Percentiles rank a stretch among this genome's conserved stretches.
Evolutionary conservation across 2,113 vertebrate species (phyloP).

Genomic region (Myotis yumanensis): DNA sequence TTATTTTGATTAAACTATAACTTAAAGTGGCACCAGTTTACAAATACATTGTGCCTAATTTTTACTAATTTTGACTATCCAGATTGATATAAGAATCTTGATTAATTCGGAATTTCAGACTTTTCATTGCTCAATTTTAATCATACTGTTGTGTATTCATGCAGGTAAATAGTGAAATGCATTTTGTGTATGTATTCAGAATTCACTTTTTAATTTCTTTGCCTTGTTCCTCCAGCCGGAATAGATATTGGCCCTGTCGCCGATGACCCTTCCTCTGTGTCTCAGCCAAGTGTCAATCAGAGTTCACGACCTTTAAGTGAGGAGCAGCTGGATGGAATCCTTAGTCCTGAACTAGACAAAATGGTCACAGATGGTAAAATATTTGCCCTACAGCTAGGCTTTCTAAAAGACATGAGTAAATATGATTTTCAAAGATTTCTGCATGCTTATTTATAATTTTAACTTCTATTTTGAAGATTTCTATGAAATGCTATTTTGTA

Average conservation of each 20-base stretch:
- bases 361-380: conserved; percentile 97
- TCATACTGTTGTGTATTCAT: neutral
- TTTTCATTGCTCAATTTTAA: neutral
- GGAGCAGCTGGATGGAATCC: conserved; percentile 95
- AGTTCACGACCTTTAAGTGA: conserved; percentile 88
- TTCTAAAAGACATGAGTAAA: conserved; percentile 60
- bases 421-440: conserved; percentile 52
- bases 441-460: conserved; percentile 18
- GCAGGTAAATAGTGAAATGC: neutral
- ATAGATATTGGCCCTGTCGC: conserved; percentile 88
- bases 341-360: conserved; percentile 97
- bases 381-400: conserved; percentile 61
- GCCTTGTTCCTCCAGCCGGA: conserved; percentile 85
- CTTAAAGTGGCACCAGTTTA: neutral
- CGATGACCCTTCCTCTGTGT: conserved; percentile 84
- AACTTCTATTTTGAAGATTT: conserved; percentile 26
- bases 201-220: neutral
- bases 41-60: neutral
- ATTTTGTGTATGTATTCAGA: neutral
- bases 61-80: neutral
- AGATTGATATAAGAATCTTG: neutral
- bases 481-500: conserved; percentile 49
- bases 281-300: conserved; percentile 85
- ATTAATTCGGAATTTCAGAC: neutral
- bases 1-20: neutral